phyloP scores from a whole-genome alignment of 2,888 invertebrate genomes.

The Ypsolopha scabrella region DNA sequence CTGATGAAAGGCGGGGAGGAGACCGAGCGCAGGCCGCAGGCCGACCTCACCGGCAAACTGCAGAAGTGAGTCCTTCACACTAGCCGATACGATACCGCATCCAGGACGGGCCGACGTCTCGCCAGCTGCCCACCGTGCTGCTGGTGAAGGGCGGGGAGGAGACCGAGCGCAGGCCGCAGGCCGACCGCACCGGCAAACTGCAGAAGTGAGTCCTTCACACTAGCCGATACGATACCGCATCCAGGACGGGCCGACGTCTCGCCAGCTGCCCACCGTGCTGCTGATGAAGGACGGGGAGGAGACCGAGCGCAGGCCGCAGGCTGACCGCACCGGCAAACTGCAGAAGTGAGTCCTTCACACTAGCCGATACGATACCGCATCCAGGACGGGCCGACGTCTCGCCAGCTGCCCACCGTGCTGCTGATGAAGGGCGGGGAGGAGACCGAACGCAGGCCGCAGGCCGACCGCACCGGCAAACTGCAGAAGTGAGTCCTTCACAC shows the following conservation, averaged over 20 bases:
- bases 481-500: conserved; percentile 70
- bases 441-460: conserved; percentile 80
- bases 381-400: conserved; percentile 89
- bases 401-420: conserved; percentile 93
- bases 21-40: conserved; percentile 80
- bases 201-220: conserved; percentile 70
- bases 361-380: too few relatives aligned
- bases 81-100: too few relatives aligned
- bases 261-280: conserved; percentile 93
- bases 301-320: conserved; percentile 80
- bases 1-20: conserved; percentile 90
- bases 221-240: too few relatives aligned
- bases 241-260: conserved; percentile 89
- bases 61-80: conserved; percentile 70
- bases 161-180: conserved; percentile 80
- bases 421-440: conserved; percentile 90
- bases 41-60: conserved; percentile 85
- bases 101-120: conserved; percentile 89
- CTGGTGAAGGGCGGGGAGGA: conserved; percentile 90
- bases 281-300: conserved; percentile 90
- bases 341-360: conserved; percentile 70
- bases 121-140: conserved; percentile 93
- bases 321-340: conserved; percentile 85
- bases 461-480: conserved; percentile 85
- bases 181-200: conserved; percentile 85